Conservation (phyloP, 2,113 vertebrate species). For the Lagopus muta region DNA sequence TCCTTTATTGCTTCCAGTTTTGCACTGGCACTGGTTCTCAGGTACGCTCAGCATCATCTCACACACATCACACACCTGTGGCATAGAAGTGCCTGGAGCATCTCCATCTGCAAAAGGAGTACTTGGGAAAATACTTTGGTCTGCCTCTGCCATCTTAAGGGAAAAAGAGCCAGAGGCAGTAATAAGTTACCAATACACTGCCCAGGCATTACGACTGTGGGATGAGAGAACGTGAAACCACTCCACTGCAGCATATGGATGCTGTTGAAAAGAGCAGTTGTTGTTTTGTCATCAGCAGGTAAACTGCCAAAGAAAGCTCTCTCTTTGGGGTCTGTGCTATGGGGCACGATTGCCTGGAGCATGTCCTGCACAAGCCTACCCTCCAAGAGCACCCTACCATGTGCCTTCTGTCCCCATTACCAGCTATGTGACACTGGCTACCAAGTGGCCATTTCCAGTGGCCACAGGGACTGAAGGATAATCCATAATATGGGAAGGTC, state of each 20-base stretch:
- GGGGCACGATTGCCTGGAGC: background rate
- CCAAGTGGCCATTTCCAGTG: background rate
- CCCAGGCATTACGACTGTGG: background rate
- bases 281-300: background rate
- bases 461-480: background rate
- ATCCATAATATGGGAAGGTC: rapidly evolving
- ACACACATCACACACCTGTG: no score
- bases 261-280: background rate
- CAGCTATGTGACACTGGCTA: background rate
- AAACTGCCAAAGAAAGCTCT: background rate
- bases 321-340: background rate
- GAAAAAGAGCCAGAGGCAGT: background rate
- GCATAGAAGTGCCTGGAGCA: background rate
- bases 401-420: background rate
- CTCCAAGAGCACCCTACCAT: background rate
- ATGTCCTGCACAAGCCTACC: background rate
- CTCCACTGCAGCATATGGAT: background rate
- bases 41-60: background rate
- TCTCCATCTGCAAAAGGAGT: background rate
- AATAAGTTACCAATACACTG: background rate
- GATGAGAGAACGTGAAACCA: background rate
- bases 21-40: background rate
- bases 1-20: background rate
- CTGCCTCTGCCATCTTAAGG: background rate
- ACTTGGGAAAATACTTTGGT: background rate